A percentile compares a stretch with the other conserved stretches of the same genome.
phyloP scores from a whole-genome alignment of 2,113 vertebrate genomes.

The Micronycteris hirsuta region DNA sequence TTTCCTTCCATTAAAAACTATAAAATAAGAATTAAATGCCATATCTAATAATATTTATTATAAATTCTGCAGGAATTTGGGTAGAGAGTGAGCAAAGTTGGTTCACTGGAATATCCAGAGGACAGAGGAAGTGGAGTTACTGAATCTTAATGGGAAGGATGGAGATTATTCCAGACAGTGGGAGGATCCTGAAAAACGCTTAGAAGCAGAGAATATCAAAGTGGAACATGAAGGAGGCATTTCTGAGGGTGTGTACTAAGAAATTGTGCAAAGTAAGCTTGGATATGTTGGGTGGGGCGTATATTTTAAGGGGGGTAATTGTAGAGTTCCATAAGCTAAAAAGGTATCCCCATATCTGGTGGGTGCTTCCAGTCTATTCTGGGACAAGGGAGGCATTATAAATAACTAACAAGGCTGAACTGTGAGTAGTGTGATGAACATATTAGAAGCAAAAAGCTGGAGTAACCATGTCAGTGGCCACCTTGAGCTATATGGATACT shows the following conservation, averaged over 20 bases:
- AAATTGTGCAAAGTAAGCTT: background rate
- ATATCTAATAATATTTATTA: background rate
- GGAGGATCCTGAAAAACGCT: background rate
- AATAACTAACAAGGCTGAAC: background rate
- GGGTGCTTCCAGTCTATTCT: background rate
- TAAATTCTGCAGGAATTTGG: background rate
- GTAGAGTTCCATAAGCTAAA: background rate
- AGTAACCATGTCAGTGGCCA: background rate
- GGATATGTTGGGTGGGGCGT: background rate
- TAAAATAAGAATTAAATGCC: background rate
- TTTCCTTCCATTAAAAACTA: too few species aligned
- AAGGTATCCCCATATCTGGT: background rate
- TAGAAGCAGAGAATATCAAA: background rate
- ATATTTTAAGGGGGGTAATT: slow-evolving; percentile 42
- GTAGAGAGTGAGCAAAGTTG: background rate
- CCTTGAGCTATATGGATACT: background rate
- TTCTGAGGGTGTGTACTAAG: background rate
- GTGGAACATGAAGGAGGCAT: background rate
- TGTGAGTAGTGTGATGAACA: background rate
- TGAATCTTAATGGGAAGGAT: background rate
- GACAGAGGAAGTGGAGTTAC: background rate
- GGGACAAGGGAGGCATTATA: background rate
- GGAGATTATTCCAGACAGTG: background rate
- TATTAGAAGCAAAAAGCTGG: background rate
- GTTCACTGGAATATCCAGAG: background rate